Evolutionary conservation across 30 jellyfish, hydroid and myxozoan species (phyloP), one percentile per base, ranked within the genome.

Genomic region (Mastigias papua): DNA sequence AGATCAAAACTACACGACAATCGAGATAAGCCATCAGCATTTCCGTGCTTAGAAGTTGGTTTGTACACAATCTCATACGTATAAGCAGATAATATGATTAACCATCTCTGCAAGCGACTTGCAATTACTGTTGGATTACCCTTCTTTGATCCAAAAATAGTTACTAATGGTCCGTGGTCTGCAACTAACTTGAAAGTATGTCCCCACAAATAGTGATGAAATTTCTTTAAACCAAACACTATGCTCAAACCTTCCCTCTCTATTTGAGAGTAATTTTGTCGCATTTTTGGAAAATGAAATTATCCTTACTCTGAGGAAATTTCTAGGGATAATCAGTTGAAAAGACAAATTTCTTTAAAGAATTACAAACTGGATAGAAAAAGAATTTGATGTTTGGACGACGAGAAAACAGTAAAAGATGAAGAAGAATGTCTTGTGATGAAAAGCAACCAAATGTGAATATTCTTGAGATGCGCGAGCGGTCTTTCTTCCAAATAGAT

Each of bases 11-110:
- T 61, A 75, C 86, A 67, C 48, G 92, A 86, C 86, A 82, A 82
- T 69, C 92, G 86, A 82, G 92, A 82, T 57, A 82, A 58, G 28
- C 86, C 92, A 82, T 82, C 92, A 82, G 92, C 92, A 84, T 50
- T 82, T 82, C 86, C 92, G 69, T 82, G 86, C 28, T 82, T 69
- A 48, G 86, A 78, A 82, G 92, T 67, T 82, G 86, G 78, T 86
- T 69, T 82, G 70, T 80, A 69, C 69, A 82, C 86, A 65, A 81
- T 46, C 58, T 84, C 84, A 67, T 68, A 81, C 26, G 81, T 61
- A 42, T 82, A 82, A 26, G 86, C 86, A 68, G 94, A 72, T 66
- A 85, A 60, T 4, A 85, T 85, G 66, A 85, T 72, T 62, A 82
- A 31, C 94, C 88, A 85, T 32, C 89, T 72, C 61, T 72, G 94